Base-by-base conservation (phyloP, 1,140 invertebrate genomes). In the Globodera rostochiensis region DNA sequence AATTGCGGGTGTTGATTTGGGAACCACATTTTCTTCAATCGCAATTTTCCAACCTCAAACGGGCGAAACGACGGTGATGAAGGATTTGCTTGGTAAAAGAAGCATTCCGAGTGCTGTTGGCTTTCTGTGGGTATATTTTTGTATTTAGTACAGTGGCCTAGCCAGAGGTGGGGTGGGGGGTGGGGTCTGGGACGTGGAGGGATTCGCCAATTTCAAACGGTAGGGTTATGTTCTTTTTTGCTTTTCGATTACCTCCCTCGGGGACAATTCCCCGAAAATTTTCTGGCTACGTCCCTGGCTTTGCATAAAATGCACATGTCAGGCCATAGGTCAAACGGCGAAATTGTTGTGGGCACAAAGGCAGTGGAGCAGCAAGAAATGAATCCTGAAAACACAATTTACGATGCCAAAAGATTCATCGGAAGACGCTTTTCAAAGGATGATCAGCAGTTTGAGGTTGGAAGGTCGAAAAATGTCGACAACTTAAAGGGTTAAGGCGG, bases 391-490 rank as follows among this genome's bases (percentile, higher is more conserved):
- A 91, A 91, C 75, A 92, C 91, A 0, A 86, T 92, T 25, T 92
- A 92, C 82, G 91, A 92, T 89, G 91, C 91, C 11, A 92, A 92
- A 85, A 82, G 91, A 73, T 92, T 92, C 81, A 92, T 92, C 77
- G 91, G 91, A 53, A 80, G 80, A 53, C 49, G 36, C n/a, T 83
- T 91, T 79, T 85, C 85, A 15, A 73, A 80, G 7, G 83, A 90
- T 80, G 90, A 92, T 75, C 73, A 91, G 11, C 25, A 88, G 45
- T 85, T 89, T 71, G 80, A 88, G 71, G 90, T 90, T 73, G 36
- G 36, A 36, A 36, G 36, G 36, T 36, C 36, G 36, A 36, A 36
- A 3, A 36, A 36, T 36, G 36, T 36, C 36, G 36, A 36, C 36
- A 36, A 36, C 36, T 36, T 36, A 1, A 36, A 36, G 6, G 60